Percentiles rank a stretch among this genome's conserved stretches.
Conservation (phyloP, 2,888 invertebrate genomes). For the Prosapia bicincta region DNA sequence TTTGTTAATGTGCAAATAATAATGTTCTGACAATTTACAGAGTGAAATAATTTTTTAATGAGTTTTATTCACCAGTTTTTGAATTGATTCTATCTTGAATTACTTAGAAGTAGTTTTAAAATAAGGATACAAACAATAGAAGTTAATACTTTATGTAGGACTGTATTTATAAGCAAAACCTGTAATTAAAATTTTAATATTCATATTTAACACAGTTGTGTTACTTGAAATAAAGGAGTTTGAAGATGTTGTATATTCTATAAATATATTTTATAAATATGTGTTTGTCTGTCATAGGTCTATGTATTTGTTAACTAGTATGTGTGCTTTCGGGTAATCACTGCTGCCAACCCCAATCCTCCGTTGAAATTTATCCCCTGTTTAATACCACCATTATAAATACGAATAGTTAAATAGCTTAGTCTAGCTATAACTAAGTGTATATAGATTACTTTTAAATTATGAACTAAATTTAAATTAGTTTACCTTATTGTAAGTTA, state of each 20-base stretch:
- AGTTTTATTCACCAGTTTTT: no score
- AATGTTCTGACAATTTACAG: no score
- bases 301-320: slow-evolving; percentile 18
- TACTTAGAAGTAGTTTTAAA: no score
- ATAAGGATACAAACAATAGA: no score
- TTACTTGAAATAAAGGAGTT: no score
- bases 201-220: no score
- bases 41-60: no score
- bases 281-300: slow-evolving; percentile 26
- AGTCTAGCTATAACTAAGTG: neutral
- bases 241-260: neutral
- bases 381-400: neutral
- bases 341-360: slow-evolving; percentile 32
- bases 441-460: neutral
- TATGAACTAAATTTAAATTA: neutral
- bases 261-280: neutral
- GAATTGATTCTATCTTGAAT: no score
- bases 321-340: slow-evolving; percentile 24
- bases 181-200: no score
- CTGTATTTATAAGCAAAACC: no score
- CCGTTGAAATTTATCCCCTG: neutral
- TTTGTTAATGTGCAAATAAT: no score
- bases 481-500: neutral
- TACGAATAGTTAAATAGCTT: neutral
- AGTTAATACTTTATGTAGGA: no score